Evolutionary conservation across 1,140 invertebrate species (phyloP), one percentile per base, ranked within the genome.

Genomic region (Ladona fulva): DNA sequence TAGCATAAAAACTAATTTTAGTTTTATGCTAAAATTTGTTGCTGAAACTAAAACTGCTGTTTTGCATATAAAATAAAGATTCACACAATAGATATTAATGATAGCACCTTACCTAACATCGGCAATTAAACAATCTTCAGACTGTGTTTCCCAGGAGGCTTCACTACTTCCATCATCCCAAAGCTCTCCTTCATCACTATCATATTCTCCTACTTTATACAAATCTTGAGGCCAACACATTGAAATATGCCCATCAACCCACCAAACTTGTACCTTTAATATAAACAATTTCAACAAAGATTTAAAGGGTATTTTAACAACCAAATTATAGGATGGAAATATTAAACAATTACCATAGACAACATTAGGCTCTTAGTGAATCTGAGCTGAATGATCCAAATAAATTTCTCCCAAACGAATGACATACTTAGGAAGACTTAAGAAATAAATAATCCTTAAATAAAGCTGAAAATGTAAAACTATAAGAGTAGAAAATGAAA

Each of bases 201-300:
- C 92, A 83, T 94, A 92, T 80, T 93, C 91, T 19, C 91, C 90
- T 24, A 93, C 90, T 84, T 93, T 88, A 80, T 91, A 92, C 8
- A 93, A 83, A 83, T 93, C 95, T 82, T 97, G 95, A 0, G 96
- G 96, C 91, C 94, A 97, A 83, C 94, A 97, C 86, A 93, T 91
- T 75, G 93, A 95, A 0, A 90, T 89, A 77, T 91, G 91, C 7
- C 92, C 92, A 83, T 95, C 92, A 0, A 94, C 92, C 96, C 96
- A 97, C 89, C 93, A 92, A 19, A 97, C 94, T 81, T 92, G 82
- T 7, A 90, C 84, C 82, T 85, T 77, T 11, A 66, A 66, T 22
- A 66, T 6, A 14, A 66, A 74, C 76, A 29, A 76, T 37, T 1
- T 37, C 8, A 37, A 37, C 8, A 37, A 37, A n/a, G n/a, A n/a